phyloP scores from a whole-genome alignment of 2,888 invertebrate species.

The Acanthosepion esculentum region DNA sequence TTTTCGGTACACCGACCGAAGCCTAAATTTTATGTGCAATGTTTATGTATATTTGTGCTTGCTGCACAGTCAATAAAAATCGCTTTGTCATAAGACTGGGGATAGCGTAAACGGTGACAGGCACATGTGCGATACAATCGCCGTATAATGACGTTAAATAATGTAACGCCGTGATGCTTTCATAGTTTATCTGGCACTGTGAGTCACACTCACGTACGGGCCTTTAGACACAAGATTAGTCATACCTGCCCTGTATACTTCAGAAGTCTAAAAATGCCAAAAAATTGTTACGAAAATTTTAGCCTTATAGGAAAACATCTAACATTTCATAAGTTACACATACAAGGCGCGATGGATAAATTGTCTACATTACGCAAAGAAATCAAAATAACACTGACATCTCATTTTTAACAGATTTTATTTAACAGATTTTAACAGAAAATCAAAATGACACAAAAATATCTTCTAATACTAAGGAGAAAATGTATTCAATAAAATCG shows the following conservation, averaged over 20 bases:
- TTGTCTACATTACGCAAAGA: too few relatives aligned
- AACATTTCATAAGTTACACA: too few relatives aligned
- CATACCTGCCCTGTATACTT: neutral
- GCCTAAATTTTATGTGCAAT: neutral
- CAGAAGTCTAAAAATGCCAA: too few relatives aligned
- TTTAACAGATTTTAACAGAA: too few relatives aligned
- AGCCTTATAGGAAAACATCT: too few relatives aligned
- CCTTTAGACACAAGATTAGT: neutral
- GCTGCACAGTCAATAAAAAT: conserved; percentile 1
- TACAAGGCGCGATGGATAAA: too few relatives aligned
- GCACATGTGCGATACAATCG: neutral
- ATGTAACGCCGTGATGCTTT: neutral
- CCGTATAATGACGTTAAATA: neutral
- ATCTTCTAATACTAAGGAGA: too few relatives aligned
- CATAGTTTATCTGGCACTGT: neutral
- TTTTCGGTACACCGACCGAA: neutral
- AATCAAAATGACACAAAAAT: too few relatives aligned
- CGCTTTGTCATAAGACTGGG: neutral
- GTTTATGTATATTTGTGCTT: neutral
- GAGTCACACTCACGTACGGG: neutral
- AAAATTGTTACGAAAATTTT: too few relatives aligned
- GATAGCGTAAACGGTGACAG: neutral
- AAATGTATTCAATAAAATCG: too few relatives aligned
- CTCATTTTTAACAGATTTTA: too few relatives aligned
- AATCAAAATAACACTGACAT: too few relatives aligned